Conservation (phyloP, 2,113 vertebrate species). For the Vulpes ferrilata region DNA sequence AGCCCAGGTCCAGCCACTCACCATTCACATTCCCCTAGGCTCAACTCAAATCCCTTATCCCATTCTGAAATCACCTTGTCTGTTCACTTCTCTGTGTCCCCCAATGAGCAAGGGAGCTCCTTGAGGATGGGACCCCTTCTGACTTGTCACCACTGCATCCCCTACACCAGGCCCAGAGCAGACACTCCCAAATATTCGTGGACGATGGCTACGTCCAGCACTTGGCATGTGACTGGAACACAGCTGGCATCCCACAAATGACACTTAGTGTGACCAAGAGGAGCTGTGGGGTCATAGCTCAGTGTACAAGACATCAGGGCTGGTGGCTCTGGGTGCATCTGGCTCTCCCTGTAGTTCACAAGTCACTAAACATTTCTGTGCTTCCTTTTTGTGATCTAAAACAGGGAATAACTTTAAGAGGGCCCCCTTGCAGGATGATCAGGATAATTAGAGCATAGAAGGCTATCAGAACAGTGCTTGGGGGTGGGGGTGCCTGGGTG, state of each 20-base stretch:
- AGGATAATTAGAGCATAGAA: no score
- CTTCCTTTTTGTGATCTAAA: neutral
- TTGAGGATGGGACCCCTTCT: fast-evolving
- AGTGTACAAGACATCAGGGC: neutral
- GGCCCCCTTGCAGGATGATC: fast-evolving
- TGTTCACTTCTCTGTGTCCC: neutral
- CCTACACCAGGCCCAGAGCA: neutral
- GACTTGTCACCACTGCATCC: fast-evolving
- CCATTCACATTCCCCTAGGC: neutral
- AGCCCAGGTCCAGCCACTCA: neutral
- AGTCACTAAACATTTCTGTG: neutral
- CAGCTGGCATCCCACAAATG: fast-evolving
- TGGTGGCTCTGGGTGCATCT: neutral
- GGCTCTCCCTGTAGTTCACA: neutral
- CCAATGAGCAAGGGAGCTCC: neutral
- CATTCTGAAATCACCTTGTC: neutral
- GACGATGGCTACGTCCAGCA: neutral
- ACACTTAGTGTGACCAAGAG: fast-evolving
- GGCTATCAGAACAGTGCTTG: no score
- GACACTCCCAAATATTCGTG: fast-evolving
- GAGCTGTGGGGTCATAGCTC: neutral
- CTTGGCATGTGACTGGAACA: neutral
- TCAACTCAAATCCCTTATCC: neutral
- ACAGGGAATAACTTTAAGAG: neutral
- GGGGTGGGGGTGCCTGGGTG: no score